phyloP scores from a whole-genome alignment of 2,888 invertebrate genomes.

The Nymphalis polychloros region DNA sequence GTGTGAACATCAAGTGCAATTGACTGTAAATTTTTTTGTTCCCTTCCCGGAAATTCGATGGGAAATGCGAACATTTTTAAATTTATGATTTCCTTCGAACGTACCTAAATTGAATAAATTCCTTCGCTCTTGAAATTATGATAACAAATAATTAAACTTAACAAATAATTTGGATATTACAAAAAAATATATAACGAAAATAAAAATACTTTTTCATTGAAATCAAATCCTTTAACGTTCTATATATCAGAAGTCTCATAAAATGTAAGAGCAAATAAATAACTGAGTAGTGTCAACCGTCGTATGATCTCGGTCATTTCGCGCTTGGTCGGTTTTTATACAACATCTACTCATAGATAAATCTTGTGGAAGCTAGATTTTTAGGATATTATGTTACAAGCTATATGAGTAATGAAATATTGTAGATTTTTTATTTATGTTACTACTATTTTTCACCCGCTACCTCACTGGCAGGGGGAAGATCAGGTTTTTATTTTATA shows the following conservation, averaged over 20 bases:
- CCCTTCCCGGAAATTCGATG: too few species aligned
- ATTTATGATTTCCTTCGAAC: background rate
- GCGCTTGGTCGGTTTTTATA: constrained; percentile 21
- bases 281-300: constrained; percentile 24
- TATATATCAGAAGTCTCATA: constrained; percentile 13
- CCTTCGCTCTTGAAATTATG: background rate
- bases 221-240: background rate
- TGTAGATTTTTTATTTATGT: background rate
- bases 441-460: background rate
- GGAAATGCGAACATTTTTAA: background rate
- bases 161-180: background rate
- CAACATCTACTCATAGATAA: constrained; percentile 8
- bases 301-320: constrained; percentile 29
- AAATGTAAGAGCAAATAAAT: constrained; percentile 22
- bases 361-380: background rate
- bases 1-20: too few species aligned
- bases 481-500: too few species aligned
- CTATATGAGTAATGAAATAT: background rate
- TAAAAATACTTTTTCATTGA: background rate
- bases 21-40: too few species aligned
- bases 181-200: too few species aligned
- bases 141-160: too few species aligned
- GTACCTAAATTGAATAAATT: background rate
- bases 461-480: too few species aligned
- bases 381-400: background rate